A percentile compares a stretch with the other conserved stretches of the same genome.
Conservation (phyloP, 2,888 invertebrate species). For the Spicauda simplicius region DNA sequence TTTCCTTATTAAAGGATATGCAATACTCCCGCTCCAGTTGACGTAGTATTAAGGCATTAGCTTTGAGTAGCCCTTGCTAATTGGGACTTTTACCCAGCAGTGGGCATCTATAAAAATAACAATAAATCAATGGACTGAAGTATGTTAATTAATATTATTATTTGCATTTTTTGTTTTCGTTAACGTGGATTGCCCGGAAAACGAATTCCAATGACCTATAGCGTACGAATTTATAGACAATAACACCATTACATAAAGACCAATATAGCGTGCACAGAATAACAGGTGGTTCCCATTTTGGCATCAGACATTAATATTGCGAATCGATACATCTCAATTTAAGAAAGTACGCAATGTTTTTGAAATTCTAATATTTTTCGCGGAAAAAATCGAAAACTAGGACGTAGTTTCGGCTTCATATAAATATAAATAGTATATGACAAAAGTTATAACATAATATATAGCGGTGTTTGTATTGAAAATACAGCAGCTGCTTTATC, state of each 20-base stretch:
- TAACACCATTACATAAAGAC: conserved; percentile 29
- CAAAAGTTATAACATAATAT: neutral
- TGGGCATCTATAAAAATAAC: too few relatives aligned
- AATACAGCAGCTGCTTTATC: neutral
- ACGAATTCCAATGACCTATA: conserved; percentile 5
- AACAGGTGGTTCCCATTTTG: conserved; percentile 37
- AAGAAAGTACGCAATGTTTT: conserved; percentile 9
- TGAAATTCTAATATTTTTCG: neutral
- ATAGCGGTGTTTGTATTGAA: neutral
- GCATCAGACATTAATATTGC: conserved; percentile 30
- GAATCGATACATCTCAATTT: conserved; percentile 34
- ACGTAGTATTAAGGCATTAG: too few relatives aligned
- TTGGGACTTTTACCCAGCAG: too few relatives aligned
- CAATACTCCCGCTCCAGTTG: too few relatives aligned
- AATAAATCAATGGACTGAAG: neutral
- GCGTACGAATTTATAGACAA: conserved; percentile 27
- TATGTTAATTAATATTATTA: neutral
- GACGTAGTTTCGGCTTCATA: neutral
- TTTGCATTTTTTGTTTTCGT: neutral
- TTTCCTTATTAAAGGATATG: too few relatives aligned
- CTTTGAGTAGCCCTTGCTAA: too few relatives aligned
- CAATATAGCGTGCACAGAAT: conserved; percentile 26
- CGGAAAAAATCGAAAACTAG: neutral
- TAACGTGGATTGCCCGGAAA: conserved; percentile 13
- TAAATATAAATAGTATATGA: neutral